phyloP scores from a whole-genome alignment of 2,113 vertebrate species.

The Terrapene triunguis region DNA sequence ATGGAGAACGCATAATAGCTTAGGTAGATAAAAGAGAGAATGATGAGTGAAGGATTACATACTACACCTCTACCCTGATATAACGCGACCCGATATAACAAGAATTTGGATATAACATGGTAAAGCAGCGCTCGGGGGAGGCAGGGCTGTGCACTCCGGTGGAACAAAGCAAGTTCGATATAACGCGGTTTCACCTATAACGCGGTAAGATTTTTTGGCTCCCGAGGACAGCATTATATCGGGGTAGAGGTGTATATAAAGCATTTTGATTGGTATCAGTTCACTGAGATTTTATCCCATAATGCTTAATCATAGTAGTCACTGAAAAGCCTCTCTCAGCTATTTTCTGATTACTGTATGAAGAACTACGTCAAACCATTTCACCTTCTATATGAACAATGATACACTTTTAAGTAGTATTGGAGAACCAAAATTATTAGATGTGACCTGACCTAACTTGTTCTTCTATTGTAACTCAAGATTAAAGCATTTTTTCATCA shows the following conservation, averaged over 20 bases:
- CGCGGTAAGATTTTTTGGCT: no score
- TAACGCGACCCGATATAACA: no score
- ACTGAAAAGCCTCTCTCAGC: background rate
- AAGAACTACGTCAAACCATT: slow-evolving; percentile 39
- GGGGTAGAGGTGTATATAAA: background rate
- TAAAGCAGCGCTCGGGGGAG: no score
- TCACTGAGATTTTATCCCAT: background rate
- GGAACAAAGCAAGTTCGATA: no score
- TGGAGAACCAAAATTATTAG: slow-evolving; percentile 68
- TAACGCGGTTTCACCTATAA: no score
- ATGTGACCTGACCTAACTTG: slow-evolving; percentile 77
- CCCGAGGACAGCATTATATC: no score
- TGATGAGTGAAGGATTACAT: background rate
- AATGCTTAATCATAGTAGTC: background rate
- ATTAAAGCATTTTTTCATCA: slow-evolving; percentile 80
- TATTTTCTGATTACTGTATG: slow-evolving; percentile 1
- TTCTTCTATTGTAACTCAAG: slow-evolving; percentile 73
- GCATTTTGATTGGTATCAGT: background rate
- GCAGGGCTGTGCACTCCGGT: no score
- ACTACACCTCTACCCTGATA: no score
- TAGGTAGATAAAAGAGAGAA: background rate
- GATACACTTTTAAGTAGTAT: slow-evolving; percentile 42
- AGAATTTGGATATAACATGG: no score
- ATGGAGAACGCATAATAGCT: background rate
- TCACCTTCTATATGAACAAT: slow-evolving; percentile 53